Evolutionary conservation across 1,140 invertebrate species (phyloP).

Genomic region (Cepaea nemoralis): DNA sequence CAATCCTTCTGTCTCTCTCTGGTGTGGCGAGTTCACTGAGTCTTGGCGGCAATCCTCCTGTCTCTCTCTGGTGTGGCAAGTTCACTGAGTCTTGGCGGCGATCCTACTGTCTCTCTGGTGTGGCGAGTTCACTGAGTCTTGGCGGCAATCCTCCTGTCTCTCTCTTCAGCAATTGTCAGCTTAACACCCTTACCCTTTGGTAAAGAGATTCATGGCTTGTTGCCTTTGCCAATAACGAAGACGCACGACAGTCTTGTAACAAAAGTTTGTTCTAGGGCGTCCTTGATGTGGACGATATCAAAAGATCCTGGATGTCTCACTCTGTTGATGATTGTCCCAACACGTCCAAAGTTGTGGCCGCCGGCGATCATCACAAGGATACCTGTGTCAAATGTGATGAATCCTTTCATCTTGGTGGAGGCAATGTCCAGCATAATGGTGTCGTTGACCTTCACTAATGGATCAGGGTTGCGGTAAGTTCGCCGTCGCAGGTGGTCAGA

Average conservation of each 20-base stretch:
- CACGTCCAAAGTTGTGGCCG: conserved; percentile 99
- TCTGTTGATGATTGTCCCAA: conserved; percentile 95
- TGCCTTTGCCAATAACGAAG: conserved; percentile 99
- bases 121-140: conserved; percentile 55
- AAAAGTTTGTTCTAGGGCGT: conserved; percentile 95
- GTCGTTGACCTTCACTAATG: conserved; percentile 96
- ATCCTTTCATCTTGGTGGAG: conserved; percentile 94
- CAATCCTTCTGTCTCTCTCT: too few relatives aligned
- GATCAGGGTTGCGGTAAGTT: conserved; percentile 98
- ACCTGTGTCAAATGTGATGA: conserved; percentile 97
- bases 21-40: too few relatives aligned
- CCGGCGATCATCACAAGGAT: conserved; percentile 99
- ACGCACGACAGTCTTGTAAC: conserved; percentile 98
- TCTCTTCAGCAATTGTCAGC: conserved; percentile 96
- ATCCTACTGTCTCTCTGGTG: too few relatives aligned
- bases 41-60: too few relatives aligned
- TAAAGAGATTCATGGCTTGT: conserved; percentile 95
- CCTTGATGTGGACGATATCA: conserved; percentile 99
- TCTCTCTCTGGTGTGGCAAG: too few relatives aligned
- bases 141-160: conserved; percentile 85
- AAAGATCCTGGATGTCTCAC: conserved; percentile 99
- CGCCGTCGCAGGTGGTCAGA: conserved; percentile 96
- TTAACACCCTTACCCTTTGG: conserved; percentile 97
- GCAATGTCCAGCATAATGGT: conserved; percentile 96
- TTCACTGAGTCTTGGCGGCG: too few relatives aligned